A percentile compares a stretch with the other conserved stretches of the same genome.
Conservation (phyloP, 1,140 invertebrate species). For the Pectinophora gossypiella region DNA sequence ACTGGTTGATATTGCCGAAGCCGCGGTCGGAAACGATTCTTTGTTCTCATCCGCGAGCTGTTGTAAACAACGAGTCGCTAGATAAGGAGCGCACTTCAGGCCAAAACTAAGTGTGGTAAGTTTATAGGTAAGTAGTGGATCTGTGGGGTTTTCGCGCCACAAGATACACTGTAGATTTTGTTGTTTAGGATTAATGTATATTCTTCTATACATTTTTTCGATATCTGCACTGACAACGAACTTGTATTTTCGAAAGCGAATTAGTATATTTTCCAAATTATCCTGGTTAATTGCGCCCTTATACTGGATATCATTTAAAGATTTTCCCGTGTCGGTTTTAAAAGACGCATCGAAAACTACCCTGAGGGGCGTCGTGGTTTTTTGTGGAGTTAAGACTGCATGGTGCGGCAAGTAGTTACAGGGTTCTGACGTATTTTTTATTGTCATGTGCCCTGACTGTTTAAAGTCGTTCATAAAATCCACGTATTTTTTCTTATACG, state of each 20-base stretch:
- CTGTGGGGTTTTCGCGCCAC: neutral
- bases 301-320: conserved; percentile 32
- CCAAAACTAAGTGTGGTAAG: neutral
- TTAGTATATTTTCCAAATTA: conserved; percentile 29
- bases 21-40: neutral
- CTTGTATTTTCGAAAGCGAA: conserved; percentile 29
- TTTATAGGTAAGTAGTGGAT: neutral
- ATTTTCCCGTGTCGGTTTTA: conserved; percentile 16
- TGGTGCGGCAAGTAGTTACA: neutral
- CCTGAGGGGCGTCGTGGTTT: conserved; percentile 2
- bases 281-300: conserved; percentile 39
- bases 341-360: conserved; percentile 26
- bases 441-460: neutral
- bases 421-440: neutral
- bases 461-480: neutral
- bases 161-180: neutral
- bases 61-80: neutral
- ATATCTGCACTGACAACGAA: conserved; percentile 28
- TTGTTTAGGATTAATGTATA: conserved; percentile 10
- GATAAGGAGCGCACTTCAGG: neutral
- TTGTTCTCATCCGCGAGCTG: neutral
- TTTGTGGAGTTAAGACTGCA: neutral
- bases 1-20: no score
- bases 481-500: conserved; percentile 4
- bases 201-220: conserved; percentile 28